Conservation (phyloP, 1,140 invertebrate genomes). For the Tenebrio molitor region DNA sequence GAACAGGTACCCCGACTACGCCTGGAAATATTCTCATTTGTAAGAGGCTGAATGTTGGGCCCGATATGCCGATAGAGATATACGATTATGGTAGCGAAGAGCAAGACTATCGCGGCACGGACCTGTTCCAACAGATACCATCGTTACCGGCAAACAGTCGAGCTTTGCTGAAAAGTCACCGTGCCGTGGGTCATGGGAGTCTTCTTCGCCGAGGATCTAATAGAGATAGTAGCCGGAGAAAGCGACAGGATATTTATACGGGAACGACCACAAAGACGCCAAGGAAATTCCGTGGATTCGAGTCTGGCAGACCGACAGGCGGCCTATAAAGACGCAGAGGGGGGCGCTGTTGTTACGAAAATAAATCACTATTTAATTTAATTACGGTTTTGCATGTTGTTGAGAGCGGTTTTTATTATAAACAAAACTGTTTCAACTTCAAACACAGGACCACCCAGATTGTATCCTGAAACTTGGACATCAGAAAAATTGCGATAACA, state of each 20-base stretch:
- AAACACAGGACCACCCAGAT: too few species aligned
- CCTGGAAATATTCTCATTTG: constrained; percentile 46
- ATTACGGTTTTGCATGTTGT: too few species aligned
- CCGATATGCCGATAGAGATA: constrained; percentile 51
- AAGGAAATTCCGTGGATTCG: too few species aligned
- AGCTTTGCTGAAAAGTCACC: constrained; percentile 22
- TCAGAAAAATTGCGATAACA: too few species aligned
- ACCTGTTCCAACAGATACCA: constrained; percentile 44
- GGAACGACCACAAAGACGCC: too few species aligned
- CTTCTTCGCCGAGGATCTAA: constrained; percentile 28
- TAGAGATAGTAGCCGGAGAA: constrained; percentile 28
- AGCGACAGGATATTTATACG: constrained; percentile 27
- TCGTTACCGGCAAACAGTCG: constrained; percentile 27
- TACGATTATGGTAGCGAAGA: constrained; percentile 51
- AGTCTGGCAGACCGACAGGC: too few species aligned
- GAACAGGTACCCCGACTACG: constrained; percentile 26
- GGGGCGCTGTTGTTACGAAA: too few species aligned
- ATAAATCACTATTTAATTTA: too few species aligned
- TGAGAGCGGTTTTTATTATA: too few species aligned
- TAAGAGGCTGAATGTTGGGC: constrained; percentile 32
- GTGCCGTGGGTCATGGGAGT: constrained; percentile 30
- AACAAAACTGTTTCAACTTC: too few species aligned
- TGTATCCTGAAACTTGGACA: too few species aligned
- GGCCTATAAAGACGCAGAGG: too few species aligned
- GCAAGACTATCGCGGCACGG: constrained; percentile 45